Evolutionary conservation across 53 echinoderm and acorn worm genomes (phyloP).

Genomic region (Apostichopus leukothele): DNA sequence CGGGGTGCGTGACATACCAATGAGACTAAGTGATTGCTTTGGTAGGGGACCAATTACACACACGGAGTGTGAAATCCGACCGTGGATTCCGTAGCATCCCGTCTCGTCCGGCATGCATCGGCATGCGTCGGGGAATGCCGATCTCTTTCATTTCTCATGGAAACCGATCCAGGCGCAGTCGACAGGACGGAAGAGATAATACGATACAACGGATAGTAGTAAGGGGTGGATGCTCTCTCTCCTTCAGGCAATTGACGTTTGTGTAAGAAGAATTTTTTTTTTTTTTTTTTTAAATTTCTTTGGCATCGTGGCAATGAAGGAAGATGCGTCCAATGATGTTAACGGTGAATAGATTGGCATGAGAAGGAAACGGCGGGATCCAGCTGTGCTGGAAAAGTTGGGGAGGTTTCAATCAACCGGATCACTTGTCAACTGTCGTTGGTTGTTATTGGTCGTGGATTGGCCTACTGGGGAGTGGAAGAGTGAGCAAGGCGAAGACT

Average conservation of each 20-base stretch:
- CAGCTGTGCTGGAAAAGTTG: conserved; percentile 5
- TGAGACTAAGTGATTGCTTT: conserved; percentile 52
- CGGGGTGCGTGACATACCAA: conserved; percentile 41
- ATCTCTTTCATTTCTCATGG: not conserved
- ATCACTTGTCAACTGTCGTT: conserved; percentile 23
- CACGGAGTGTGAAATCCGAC: conserved; percentile 50
- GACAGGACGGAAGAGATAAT: not conserved
- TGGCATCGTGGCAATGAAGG: not conserved
- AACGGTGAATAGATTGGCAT: not conserved
- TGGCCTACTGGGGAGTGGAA: conserved; percentile 35
- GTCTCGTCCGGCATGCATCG: conserved; percentile 17
- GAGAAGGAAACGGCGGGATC: not conserved
- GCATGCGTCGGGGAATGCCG: conserved; percentile 31
- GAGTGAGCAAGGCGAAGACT: conserved; percentile 40
- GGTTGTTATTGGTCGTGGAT: conserved; percentile 31
- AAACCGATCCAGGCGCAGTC: not conserved
- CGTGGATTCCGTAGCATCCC: conserved; percentile 23
- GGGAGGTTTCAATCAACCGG: conserved; percentile 39
- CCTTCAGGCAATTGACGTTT: conserved; percentile 25
- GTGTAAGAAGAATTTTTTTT: not conserved
- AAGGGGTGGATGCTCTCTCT: not conserved
- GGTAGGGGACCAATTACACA: conserved; percentile 52
- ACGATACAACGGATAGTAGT: not conserved
- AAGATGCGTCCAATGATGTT: conserved; percentile 13
- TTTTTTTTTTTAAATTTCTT: not conserved